These are phyloP conservation scores for Mystacornis crossleyi DNA, from an alignment of 2,113 vertebrate genomes.

Conservation along the genomic window DNA sequence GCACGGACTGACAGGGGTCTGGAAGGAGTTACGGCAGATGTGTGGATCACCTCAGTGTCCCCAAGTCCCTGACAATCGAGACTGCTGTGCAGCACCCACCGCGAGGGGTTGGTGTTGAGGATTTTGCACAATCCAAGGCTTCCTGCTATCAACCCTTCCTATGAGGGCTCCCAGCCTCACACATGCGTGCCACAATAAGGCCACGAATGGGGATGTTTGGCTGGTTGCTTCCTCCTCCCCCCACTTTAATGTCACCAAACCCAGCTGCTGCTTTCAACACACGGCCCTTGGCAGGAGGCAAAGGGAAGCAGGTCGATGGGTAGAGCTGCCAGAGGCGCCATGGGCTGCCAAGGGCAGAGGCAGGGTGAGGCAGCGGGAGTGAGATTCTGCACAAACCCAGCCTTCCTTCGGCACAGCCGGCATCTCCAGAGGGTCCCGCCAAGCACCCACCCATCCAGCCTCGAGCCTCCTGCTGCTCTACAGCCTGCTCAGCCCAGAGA, in stretches of 20 bases:
- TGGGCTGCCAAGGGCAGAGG: background rate
- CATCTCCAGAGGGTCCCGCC: accelerated
- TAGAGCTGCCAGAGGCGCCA: background rate
- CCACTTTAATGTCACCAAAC: background rate
- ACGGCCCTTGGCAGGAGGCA: background rate
- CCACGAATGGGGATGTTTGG: background rate
- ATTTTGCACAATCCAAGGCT: background rate
- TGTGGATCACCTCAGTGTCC: background rate
- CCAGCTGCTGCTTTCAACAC: conserved; percentile 35
- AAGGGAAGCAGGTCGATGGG: background rate
- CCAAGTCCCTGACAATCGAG: background rate
- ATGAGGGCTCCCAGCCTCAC: background rate
- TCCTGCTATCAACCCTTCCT: background rate
- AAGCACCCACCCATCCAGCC: background rate
- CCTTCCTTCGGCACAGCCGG: accelerated
- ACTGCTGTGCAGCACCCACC: background rate
- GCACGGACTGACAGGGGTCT: background rate
- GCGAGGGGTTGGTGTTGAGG: background rate
- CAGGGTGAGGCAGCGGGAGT: background rate
- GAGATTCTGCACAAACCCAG: background rate
- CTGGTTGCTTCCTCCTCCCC: background rate
- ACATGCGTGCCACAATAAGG: accelerated
- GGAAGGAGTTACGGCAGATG: background rate
- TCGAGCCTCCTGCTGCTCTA: background rate
- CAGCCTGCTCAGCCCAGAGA: background rate